These are phyloP conservation scores for Chrysomela aeneicollis DNA, from an alignment of 2,888 invertebrate genomes.

Conservation along the genomic window DNA sequence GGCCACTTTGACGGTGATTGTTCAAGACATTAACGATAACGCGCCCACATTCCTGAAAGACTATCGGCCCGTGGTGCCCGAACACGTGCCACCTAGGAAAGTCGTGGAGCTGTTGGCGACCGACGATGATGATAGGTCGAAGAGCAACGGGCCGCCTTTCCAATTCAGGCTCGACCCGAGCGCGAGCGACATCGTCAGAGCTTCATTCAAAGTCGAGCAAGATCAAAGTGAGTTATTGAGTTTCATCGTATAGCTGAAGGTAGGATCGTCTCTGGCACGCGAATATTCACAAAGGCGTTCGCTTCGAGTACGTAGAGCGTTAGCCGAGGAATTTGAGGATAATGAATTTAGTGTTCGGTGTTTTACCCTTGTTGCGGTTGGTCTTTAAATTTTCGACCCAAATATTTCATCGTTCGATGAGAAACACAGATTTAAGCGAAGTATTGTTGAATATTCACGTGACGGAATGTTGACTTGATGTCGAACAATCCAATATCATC, in stretches of 20 bases:
- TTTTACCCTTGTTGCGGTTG: not conserved
- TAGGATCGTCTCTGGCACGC: not conserved
- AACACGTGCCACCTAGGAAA: conserved; percentile 90
- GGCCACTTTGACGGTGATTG: conserved; percentile 91
- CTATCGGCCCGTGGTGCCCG: conserved; percentile 85
- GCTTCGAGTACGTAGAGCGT: not conserved
- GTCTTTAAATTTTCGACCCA: not conserved
- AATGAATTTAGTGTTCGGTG: not conserved
- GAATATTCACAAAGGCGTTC: not conserved
- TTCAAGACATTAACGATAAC: conserved; percentile 95
- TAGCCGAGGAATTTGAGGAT: not conserved
- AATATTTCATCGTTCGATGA: not conserved
- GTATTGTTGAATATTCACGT: too few species aligned
- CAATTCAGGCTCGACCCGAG: conserved; percentile 92
- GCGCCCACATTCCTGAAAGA: conserved; percentile 93
- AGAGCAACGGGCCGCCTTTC: conserved; percentile 97
- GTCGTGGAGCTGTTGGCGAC: conserved; percentile 93
- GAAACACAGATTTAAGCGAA: too few species aligned
- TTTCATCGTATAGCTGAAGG: not conserved
- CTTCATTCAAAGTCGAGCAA: conserved; percentile 96
- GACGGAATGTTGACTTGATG: too few species aligned
- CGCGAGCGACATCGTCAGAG: conserved; percentile 90
- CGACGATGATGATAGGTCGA: conserved; percentile 92
- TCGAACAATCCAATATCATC: too few species aligned
- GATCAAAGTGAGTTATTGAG: conserved; percentile 80